Evolutionary conservation across 2,113 vertebrate species (phyloP), one percentile per base, ranked within the genome.

Genomic region (Calidris pugnax): DNA sequence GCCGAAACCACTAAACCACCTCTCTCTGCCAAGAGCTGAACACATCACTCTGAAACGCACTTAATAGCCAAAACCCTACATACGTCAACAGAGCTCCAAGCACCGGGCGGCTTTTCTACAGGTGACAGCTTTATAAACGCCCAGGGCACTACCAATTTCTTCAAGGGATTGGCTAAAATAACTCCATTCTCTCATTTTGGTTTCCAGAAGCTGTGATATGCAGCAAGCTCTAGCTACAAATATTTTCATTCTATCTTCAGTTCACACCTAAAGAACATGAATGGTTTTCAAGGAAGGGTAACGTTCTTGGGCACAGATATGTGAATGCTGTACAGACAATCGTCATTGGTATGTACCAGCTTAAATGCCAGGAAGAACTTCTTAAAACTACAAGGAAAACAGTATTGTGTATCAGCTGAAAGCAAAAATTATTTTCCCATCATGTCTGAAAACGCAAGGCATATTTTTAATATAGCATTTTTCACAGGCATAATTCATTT

Each of bases 1-100:
- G 43, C 71, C 69, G 48, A 87, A 92, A 92, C n/a, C 83, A 89
- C 39, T 78, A 90, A 80, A 83, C 39, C 51, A 72, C 53, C 12
- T 30, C 71, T 64, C 56, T 57, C 66, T 12, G 74, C 41, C 67
- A 85, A 51, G 67, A 89, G 59, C 73, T 50, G 74, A 78, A 78
- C 10, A 7, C 19, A 17, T 89, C 7, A 0, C 39, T 87, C 68
- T 35, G 55, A 79, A 85, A 87, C 22, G 35, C 66, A 63, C 30
- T 75, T 78, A 68, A 43, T 2, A 87, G 79, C 56, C 78, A 74
- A 94, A 96, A 73, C 59, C 85, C 59, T 32, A 53, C 47, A 26
- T 13, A 59, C 0, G 0, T 50, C n/a, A 7, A 53, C 0, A 0
- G 45, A 85, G 62, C 71, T 67, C 66, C 63, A 77, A 87, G 81